Percentiles rank a stretch among this genome's conserved stretches.
Conservation (phyloP, 2,888 invertebrate species). For the Oscheius sp. region DNA sequence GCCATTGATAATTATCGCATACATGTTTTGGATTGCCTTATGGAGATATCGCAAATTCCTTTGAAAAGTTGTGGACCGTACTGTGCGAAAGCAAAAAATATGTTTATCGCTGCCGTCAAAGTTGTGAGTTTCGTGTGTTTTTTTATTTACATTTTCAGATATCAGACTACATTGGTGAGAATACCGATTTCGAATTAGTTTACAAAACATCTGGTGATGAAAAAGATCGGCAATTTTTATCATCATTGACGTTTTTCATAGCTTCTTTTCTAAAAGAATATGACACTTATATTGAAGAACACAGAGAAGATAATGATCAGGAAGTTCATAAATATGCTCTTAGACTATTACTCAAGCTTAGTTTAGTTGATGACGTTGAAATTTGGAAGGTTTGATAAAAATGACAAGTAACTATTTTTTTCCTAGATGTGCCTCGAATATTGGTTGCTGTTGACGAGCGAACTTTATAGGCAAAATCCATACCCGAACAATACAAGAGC, state of each 20-base stretch:
- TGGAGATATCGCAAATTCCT: slow-evolving; percentile 82
- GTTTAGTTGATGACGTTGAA: slow-evolving; percentile 98
- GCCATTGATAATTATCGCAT: slow-evolving; percentile 97
- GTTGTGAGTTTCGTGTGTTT: slow-evolving; percentile 73
- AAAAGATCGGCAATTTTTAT: slow-evolving; percentile 97
- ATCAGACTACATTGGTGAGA: neutral
- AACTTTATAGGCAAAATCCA: slow-evolving; percentile 88
- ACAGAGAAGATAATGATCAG: slow-evolving; percentile 11
- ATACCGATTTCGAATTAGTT: slow-evolving; percentile 87
- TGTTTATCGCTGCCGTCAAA: slow-evolving; percentile 90
- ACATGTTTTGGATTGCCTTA: slow-evolving; percentile 95
- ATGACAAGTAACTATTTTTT: slow-evolving; percentile 10
- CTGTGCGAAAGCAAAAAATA: slow-evolving; percentile 87
- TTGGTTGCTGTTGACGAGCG: slow-evolving; percentile 92
- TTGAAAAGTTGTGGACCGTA: slow-evolving; percentile 77
- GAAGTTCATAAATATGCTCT: slow-evolving; percentile 65
- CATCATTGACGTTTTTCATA: slow-evolving; percentile 94
- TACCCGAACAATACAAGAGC: slow-evolving; percentile 72
- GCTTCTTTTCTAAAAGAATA: slow-evolving; percentile 96
- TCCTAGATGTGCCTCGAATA: slow-evolving; percentile 94
- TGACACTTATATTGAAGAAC: slow-evolving; percentile 74
- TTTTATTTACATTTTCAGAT: neutral
- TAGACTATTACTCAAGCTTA: slow-evolving; percentile 75
- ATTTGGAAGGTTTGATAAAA: slow-evolving; percentile 82
- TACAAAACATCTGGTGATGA: slow-evolving; percentile 88